A percentile compares a stretch with the other conserved stretches of the same genome.
Conservation (phyloP, 2,113 vertebrate species). For the Isichthys henryi region DNA sequence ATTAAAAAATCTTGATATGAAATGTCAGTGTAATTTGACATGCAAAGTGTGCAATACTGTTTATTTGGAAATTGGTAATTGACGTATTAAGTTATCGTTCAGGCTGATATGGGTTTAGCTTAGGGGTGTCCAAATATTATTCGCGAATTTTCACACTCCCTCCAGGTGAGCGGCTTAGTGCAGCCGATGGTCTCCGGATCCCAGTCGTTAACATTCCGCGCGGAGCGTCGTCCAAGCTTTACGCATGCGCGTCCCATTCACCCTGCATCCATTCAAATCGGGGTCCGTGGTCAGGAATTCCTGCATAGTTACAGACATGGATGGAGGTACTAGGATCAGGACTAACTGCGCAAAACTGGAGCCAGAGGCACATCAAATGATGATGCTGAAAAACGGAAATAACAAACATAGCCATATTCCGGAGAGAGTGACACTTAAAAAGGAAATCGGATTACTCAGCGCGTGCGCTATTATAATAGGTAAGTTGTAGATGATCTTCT, state of each 20-base stretch:
- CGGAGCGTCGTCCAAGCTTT: not conserved
- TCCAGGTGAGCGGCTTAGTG: not conserved
- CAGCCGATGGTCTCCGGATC: not conserved
- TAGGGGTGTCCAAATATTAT: not conserved
- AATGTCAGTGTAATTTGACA: not conserved
- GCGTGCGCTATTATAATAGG: conserved; percentile 85
- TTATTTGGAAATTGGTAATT: not conserved
- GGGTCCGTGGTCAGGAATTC: conserved; percentile 30
- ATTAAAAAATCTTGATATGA: not conserved
- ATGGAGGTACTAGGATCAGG: conserved; percentile 44
- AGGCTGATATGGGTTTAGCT: not conserved
- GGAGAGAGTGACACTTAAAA: conserved; percentile 73
- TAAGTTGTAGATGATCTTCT: conserved; percentile 43
- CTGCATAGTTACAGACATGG: conserved; percentile 40
- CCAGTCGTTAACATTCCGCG: conserved; percentile 5
- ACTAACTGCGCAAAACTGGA: conserved; percentile 37
- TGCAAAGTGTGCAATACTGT: not conserved
- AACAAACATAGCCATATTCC: conserved; percentile 34
- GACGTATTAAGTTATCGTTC: not conserved
- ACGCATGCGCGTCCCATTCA: conserved; percentile 39
- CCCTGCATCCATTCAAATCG: conserved; percentile 32
- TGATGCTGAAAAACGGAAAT: conserved; percentile 42
- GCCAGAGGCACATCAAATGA: conserved; percentile 37
- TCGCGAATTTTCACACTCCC: not conserved
- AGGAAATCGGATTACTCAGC: conserved; percentile 78